These are phyloP conservation scores for Polietes domitor DNA, from an alignment of 2,888 invertebrate species.

Conservation along the genomic window DNA sequence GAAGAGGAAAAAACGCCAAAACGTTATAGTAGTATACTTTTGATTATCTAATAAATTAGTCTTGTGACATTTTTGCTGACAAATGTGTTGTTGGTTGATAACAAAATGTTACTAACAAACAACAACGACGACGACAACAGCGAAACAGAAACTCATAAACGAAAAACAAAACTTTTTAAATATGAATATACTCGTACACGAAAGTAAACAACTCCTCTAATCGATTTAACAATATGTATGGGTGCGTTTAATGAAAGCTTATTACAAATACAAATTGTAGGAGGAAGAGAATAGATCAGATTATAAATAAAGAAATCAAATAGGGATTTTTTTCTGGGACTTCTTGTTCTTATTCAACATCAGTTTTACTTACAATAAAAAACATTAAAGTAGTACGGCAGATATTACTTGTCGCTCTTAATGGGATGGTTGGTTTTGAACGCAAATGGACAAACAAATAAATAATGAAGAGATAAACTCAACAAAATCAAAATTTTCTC, in stretches of 20 bases:
- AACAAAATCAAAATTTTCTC: too few species aligned
- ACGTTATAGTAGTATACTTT: conserved; percentile 9
- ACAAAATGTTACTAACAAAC: conserved; percentile 58
- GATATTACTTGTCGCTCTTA: too few species aligned
- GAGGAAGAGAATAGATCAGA: background rate
- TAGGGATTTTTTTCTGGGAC: background rate
- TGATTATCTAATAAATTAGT: conserved; percentile 77
- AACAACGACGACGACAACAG: too few species aligned
- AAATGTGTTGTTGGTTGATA: conserved; percentile 70
- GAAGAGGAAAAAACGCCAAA: background rate
- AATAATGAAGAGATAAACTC: too few species aligned
- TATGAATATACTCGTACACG: conserved; percentile 54
- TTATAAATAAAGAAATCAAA: background rate
- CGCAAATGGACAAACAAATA: too few species aligned
- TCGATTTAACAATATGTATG: conserved; percentile 54
- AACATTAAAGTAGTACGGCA: too few species aligned
- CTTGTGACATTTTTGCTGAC: conserved; percentile 74
- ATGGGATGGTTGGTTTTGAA: too few species aligned
- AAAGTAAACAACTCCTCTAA: conserved; percentile 41
- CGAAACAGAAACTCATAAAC: background rate
- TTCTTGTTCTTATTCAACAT: too few species aligned
- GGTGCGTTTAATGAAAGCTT: conserved; percentile 39
- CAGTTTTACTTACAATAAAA: too few species aligned
- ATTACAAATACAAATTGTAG: conserved; percentile 8
- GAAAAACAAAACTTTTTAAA: conserved; percentile 22